Base-by-base conservation (phyloP, 2,888 invertebrate genomes). In the Agrotis clavis region DNA sequence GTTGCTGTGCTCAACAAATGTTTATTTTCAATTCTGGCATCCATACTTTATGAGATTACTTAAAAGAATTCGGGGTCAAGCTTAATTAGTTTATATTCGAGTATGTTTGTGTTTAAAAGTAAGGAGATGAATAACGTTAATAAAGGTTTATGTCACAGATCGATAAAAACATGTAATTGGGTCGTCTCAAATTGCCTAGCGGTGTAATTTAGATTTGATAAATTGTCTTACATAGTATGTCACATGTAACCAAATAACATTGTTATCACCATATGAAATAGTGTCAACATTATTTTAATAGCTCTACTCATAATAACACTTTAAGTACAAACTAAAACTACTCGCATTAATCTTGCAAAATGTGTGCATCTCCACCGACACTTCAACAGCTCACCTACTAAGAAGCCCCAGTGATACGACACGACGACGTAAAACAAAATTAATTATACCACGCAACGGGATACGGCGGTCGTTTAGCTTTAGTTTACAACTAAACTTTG, bases 401-500 rank as follows among this genome's bases (percentile, higher is more conserved):
- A 79, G 51, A 70, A 67, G 45, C 64, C 56, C 19, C 47, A 61
- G 56, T 67, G 79, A 65, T 66, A 66, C 45, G 30, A 67, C 30
- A 60, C 60, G 30, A 47, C 71, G 60, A 59, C 25, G 67, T 78
- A 68, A 68, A 81, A 81, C 74, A 57, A 78, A 72, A 78, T 81
- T 71, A 81, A 81, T 81, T 71, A 74, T 30, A 69, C 53, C 62
- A 67, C 71, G 69, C 74, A 77, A 65, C 25, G 51, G 74, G 67
- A 82, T 72, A 47, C 61, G 35, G 47, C 30, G 51, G 66, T 66
- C 65, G 67, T 72, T 78, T 35, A 74, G 71, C 64, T 79, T 81
- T 65, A 74, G 66, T 71, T 74, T 59, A 64, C 73, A 79, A 74
- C 71, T 63, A 70, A 82, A 82, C 73, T 82, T 82, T 71, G 76